Evolutionary conservation across 1,140 invertebrate species (phyloP), one percentile per base, ranked within the genome.

Genomic region (Drosophila kepulauana): DNA sequence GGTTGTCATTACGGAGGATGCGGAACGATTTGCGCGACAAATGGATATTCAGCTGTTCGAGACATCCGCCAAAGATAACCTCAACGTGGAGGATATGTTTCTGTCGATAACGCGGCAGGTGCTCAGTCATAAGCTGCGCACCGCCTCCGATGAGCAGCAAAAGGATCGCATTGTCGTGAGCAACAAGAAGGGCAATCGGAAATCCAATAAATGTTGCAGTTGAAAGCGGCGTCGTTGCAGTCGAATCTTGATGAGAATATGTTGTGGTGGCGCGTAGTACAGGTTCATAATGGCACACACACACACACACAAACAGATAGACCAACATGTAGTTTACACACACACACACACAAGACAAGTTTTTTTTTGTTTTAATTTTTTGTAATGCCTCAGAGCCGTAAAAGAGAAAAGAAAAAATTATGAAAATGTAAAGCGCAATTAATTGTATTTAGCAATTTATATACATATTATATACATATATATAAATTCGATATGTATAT

Each of bases 11-110:
- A 99, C 98, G 54, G 97, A 98, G 93, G 99, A 99, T 94, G 99
- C 99, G 62, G 96, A 98, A 94, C 95, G 97, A 78, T 99, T 99
- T 95, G 98, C 98, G 51, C 97, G 96, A 92, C 97, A 99, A 94
- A 99, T 99, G 98, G 96, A 96, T 73, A 99, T 99, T 92, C 96
- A 97, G 86, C 94, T 99, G 63, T 99, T 98, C 94, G 99, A 99
- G 94, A 99, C 99, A 79, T 99, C 98, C 93, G 99, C 99, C 91
- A 99, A 99, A 94, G 98, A 99, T 92, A 99, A 99, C 93, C 96
- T 98, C 81, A 99, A 99, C 94, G 99, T 99, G 59, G 98, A 99
- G 94, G 98, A 99, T 94, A 96, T 97, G 95, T 95, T 95, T 91
- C 93, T 95, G 94, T 97, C 95, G 88, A 95, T 96, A 74, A 95